These are phyloP conservation scores for Toxonevra muliebris DNA, from an alignment of 2,888 invertebrate genomes.

Conservation along the genomic window DNA sequence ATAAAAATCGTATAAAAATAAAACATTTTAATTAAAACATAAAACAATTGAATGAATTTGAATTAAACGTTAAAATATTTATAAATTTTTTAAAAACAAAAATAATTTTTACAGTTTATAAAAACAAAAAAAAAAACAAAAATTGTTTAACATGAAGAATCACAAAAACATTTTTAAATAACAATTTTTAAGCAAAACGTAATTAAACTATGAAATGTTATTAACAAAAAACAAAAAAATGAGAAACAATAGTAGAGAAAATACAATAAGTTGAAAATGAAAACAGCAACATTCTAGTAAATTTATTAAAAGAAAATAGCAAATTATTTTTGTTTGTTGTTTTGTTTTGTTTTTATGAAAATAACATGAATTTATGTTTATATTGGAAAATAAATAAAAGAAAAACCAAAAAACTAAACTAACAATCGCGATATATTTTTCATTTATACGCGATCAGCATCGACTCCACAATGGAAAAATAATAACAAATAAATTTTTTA, in stretches of 20 bases:
- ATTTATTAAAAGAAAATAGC: too few relatives aligned
- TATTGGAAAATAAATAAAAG: too few relatives aligned
- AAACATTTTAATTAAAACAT: not conserved
- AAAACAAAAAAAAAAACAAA: not conserved
- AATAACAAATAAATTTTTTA: too few relatives aligned
- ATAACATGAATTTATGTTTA: too few relatives aligned
- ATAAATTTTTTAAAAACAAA: conserved; percentile 3
- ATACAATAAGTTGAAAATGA: conserved; percentile 44
- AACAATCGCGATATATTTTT: too few relatives aligned
- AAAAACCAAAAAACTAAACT: too few relatives aligned
- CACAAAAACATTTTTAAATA: not conserved
- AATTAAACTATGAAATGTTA: conserved; percentile 6
- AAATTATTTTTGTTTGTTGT: too few relatives aligned
- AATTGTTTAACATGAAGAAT: not conserved
- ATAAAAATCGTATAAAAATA: conserved; percentile 16
- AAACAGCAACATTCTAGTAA: conserved; percentile 36
- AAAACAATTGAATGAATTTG: not conserved
- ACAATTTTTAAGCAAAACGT: not conserved
- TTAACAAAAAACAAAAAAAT: not conserved
- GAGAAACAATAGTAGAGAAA: conserved; percentile 34
- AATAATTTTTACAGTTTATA: conserved; percentile 5
- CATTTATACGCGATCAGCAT: too few relatives aligned
- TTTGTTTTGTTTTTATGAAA: too few relatives aligned
- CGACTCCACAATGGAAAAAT: too few relatives aligned
- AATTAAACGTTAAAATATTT: conserved; percentile 2